A percentile compares a stretch with the other conserved stretches of the same genome.
phyloP scores from a whole-genome alignment of 2,113 vertebrate species.

The Epinephelus moara region DNA sequence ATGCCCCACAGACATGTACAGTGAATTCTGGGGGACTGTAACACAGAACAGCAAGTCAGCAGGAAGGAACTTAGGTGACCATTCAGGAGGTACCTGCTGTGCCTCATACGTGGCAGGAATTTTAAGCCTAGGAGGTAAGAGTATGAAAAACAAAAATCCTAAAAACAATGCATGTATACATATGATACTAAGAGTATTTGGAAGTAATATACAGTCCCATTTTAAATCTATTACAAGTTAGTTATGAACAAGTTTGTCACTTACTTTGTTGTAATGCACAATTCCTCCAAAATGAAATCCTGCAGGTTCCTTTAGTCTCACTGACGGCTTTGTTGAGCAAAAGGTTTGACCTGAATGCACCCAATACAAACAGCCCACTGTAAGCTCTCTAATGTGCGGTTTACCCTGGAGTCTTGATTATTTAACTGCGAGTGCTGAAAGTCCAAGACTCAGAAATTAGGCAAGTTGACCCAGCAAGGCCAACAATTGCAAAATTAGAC shows the following conservation, averaged over 20 bases:
- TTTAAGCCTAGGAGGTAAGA: slow-evolving; percentile 67
- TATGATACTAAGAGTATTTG: neutral
- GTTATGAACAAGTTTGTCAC: slow-evolving; percentile 13
- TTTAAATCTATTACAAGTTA: neutral
- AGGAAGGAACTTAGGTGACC: slow-evolving; percentile 67
- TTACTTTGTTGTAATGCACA: slow-evolving; percentile 3
- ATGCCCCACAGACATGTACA: slow-evolving; percentile 32
- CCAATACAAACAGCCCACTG: slow-evolving; percentile 57
- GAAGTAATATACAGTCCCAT: neutral
- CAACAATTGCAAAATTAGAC: slow-evolving; percentile 37
- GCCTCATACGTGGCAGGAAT: slow-evolving; percentile 71
- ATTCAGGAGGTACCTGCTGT: slow-evolving; percentile 66
- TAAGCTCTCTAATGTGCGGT: slow-evolving; percentile 57
- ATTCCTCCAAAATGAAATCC: slow-evolving; percentile 50
- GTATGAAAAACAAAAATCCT: slow-evolving; percentile 19
- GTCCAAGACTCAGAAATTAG: slow-evolving; percentile 53
- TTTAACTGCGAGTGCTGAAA: slow-evolving; percentile 59
- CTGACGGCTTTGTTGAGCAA: slow-evolving; percentile 55
- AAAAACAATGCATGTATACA: slow-evolving; percentile 27
- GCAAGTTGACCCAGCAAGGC: slow-evolving; percentile 23
- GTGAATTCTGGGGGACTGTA: slow-evolving; percentile 39
- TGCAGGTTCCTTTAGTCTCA: slow-evolving; percentile 42
- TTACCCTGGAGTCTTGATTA: slow-evolving; percentile 65
- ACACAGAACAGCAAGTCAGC: slow-evolving; percentile 68
- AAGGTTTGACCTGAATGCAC: slow-evolving; percentile 66